Base-by-base conservation (phyloP, 2,888 invertebrate species). In the Drosophila falleni region DNA sequence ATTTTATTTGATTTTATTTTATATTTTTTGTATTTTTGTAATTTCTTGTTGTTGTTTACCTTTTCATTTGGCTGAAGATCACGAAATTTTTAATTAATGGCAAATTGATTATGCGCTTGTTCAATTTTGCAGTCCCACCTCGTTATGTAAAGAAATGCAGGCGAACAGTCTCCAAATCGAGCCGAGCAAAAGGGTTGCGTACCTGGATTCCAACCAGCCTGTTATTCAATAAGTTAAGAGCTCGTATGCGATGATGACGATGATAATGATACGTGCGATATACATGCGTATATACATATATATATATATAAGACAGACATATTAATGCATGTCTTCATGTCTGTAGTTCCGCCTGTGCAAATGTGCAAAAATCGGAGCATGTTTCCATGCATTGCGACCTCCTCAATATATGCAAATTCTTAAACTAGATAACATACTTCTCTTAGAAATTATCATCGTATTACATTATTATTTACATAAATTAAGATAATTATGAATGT, bases 61-160 rank as follows among this genome's bases (percentile, higher is more conserved):
- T 44, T 58, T 44, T 16, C 6, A 23, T 23, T 62, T 50, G 51
- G 39, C 50, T 26, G 54, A 58, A 61, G 63, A 77, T 79, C 80
- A 75, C 71, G 71, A 75, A 80, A 59, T 71, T 64, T 63, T 70
- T 85, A 83, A 82, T 87, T 85, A 84, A 85, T 87, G 85, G 61
- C 76, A 81, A 84, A 70, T 73, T 76, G 82, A 71, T 70, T 85
- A 81, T 74, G 76, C 74, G 86, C 68, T 74, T 59, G 81, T 69
- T 78, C 71, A 73, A 35, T 79, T 75, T 74, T 74, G 79, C 76
- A 76, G 74, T 59, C 74, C 35, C 76, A 26, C 41, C 65, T 53
- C 51, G 70, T 88, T 88, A 88, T 83, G 80, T 87, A 84, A 86
- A 73, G 50, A 64, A 68, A 83, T 81, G 87, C 81, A 81, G 83